A percentile compares a stretch with the other conserved stretches of the same genome.
Evolutionary conservation across 2,797 vertebrate species (phyloP).

Genomic region (Cynodonichthys magdalenae): DNA sequence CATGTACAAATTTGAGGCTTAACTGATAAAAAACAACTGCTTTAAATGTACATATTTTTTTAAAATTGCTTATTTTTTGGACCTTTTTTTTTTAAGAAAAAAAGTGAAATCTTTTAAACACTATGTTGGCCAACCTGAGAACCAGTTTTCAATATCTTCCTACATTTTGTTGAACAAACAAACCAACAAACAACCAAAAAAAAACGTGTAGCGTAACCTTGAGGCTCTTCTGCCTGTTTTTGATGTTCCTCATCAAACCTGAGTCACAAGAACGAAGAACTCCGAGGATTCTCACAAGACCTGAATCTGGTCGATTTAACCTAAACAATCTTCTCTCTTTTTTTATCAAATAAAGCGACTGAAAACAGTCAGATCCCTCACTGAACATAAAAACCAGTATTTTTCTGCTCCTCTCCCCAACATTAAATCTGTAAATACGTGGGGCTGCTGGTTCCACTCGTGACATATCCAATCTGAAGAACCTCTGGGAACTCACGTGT

Average conservation of each 20-base stretch:
- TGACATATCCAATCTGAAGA: constrained; percentile 49
- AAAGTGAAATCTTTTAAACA: not conserved
- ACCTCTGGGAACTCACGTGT: constrained; percentile 9
- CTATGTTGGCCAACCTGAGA: not conserved
- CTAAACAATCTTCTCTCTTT: too few species aligned
- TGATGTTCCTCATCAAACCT: too few species aligned
- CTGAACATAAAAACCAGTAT: too few species aligned
- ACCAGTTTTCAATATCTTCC: not conserved
- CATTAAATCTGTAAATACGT: not conserved
- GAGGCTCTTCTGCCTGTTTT: too few species aligned
- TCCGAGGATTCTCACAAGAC: too few species aligned
- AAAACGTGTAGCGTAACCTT: too few species aligned
- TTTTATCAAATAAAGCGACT: too few species aligned
- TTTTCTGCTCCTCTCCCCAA: constrained; percentile 10
- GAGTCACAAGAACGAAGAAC: too few species aligned
- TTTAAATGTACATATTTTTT: constrained; percentile 14
- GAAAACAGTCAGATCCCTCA: too few species aligned
- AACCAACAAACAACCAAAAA: too few species aligned
- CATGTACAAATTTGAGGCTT: not conserved
- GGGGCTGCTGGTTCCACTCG: not conserved
- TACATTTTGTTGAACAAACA: not conserved
- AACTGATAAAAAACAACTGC: not conserved
- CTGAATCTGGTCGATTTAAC: too few species aligned
- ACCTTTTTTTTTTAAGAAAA: not conserved
- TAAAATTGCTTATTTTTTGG: not conserved